Percentiles rank a stretch among this genome's conserved stretches.
Evolutionary conservation across 2,888 invertebrate species (phyloP).

Genomic region (Sarcophaga subvicina): DNA sequence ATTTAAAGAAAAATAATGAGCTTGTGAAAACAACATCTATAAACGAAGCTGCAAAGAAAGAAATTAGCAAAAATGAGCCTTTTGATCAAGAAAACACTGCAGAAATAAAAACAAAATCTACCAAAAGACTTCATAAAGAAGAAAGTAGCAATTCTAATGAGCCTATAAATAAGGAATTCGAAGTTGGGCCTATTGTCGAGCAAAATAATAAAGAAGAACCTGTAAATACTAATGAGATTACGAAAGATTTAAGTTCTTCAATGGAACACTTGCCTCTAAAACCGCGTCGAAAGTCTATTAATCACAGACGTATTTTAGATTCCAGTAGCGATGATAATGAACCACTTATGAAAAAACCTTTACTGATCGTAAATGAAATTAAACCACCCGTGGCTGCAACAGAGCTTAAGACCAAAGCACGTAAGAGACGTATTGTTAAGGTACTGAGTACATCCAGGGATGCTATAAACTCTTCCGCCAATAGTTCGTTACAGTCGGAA

Average conservation of each 20-base stretch:
- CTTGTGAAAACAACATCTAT: background rate
- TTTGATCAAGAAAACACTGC: background rate
- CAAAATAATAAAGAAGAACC: background rate
- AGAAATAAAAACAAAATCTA: background rate
- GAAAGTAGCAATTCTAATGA: too few relatives aligned
- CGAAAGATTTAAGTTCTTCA: background rate
- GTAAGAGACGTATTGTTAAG: conserved; percentile 52
- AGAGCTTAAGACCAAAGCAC: conserved; percentile 4
- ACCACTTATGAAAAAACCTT: conserved; percentile 11
- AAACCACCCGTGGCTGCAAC: background rate
- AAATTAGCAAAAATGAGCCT: background rate
- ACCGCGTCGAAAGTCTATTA: conserved; percentile 32
- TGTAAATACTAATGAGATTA: background rate
- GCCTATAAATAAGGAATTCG: too few relatives aligned
- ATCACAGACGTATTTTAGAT: conserved; percentile 25
- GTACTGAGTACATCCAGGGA: conserved; percentile 53
- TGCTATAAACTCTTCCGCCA: background rate
- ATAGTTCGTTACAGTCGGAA: background rate
- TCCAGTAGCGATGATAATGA: conserved; percentile 16
- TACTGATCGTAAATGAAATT: conserved; percentile 23
- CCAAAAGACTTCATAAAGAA: background rate
- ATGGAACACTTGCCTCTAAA: background rate
- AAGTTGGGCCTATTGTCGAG: background rate
- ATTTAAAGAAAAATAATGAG: background rate
- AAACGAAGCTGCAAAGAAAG: background rate